Conservation (phyloP, 1,140 invertebrate species). For the Brevipalpus yothersi region DNA sequence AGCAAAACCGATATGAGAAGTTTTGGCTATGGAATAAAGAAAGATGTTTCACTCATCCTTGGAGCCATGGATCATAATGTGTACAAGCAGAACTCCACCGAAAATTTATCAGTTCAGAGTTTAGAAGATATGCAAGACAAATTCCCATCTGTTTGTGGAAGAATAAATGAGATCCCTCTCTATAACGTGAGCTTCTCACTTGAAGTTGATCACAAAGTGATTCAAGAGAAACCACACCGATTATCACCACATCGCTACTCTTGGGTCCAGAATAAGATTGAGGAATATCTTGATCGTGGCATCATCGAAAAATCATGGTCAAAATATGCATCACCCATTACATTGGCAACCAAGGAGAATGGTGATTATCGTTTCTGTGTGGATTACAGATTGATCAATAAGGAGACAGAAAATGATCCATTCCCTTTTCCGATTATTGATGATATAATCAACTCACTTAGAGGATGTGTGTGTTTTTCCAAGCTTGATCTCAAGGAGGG, state of each 20-base stretch:
- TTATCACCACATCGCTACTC: not conserved
- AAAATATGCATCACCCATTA: not conserved
- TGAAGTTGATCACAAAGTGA: not conserved
- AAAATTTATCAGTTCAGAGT: too few species aligned
- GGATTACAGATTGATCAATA: not conserved
- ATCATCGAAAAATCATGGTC: not conserved
- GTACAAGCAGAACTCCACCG: too few species aligned
- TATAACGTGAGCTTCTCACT: not conserved
- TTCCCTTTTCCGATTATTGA: not conserved
- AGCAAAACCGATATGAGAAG: too few species aligned
- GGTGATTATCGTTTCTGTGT: not conserved
- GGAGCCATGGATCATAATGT: too few species aligned
- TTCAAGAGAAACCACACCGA: not conserved
- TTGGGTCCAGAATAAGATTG: not conserved
- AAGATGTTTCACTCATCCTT: too few species aligned
- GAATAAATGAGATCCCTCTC: not conserved
- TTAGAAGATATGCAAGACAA: not conserved
- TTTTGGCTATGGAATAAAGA: too few species aligned
- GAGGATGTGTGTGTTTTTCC: not conserved
- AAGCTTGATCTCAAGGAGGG: slow-evolving; percentile 3
- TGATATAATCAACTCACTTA: not conserved
- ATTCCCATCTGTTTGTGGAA: not conserved
- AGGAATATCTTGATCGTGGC: not conserved
- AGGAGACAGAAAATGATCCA: not conserved
- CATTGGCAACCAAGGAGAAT: not conserved